Evolutionary conservation across 2,888 invertebrate species (phyloP).

Genomic region (Drosophila acutilabella): DNA sequence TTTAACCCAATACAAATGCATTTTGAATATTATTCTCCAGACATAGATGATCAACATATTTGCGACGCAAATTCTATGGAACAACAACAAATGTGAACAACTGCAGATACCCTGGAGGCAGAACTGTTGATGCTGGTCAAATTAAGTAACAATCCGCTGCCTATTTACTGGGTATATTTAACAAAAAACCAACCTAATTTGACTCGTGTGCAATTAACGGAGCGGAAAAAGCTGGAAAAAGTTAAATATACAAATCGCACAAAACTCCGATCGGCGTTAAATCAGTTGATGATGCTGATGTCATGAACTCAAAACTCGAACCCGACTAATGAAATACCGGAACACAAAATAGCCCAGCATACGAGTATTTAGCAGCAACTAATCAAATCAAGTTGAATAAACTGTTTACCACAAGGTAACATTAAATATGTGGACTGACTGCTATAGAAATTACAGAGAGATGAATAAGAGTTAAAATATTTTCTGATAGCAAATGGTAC

Average conservation of each 20-base stretch:
- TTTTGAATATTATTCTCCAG: constrained; percentile 20
- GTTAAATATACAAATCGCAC: constrained; percentile 22
- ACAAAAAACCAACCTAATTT: constrained; percentile 25
- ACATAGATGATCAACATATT: constrained; percentile 10
- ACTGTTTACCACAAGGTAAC: neutral
- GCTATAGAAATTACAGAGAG: neutral
- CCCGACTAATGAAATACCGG: constrained; percentile 17
- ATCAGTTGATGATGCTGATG: constrained; percentile 15
- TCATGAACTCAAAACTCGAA: neutral
- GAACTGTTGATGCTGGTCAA: constrained; percentile 3
- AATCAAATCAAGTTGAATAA: neutral
- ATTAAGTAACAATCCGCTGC: neutral
- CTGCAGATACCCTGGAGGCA: neutral
- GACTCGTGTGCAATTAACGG: constrained; percentile 32
- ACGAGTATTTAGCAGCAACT: neutral
- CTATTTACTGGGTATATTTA: constrained; percentile 4
- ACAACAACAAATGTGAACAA: neutral
- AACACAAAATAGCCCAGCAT: constrained; percentile 7
- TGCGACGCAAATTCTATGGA: constrained; percentile 46
- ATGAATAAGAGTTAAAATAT: neutral
- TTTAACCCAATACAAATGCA: constrained; percentile 26
- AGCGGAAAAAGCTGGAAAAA: constrained; percentile 8
- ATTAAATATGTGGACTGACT: too few species aligned
- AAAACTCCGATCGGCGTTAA: constrained; percentile 26
- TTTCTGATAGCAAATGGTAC: too few species aligned